Evolutionary conservation across 2,797 vertebrate species (phyloP), one percentile per base, ranked within the genome.

Genomic region (Galagoides demidoff): DNA sequence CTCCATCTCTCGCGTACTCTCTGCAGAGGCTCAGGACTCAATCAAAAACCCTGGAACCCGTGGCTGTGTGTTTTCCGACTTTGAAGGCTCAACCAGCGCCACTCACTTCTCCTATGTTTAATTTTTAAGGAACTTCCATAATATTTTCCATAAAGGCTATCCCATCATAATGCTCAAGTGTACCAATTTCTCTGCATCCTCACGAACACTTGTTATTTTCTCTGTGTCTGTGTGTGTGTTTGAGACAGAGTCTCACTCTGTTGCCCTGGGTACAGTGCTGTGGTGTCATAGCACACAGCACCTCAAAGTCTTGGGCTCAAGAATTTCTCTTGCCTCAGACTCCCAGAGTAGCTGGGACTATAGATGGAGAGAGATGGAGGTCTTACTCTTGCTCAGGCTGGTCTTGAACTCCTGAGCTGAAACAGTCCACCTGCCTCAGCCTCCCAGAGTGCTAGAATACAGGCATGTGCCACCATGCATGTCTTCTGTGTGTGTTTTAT

Each of bases 1-100:
- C 92, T 99, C 99, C 99, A 99, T 99, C 98, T 98, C 99, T 98
- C 96, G 98, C 97, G 97, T 39, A 39, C 95, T 97, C 96, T 98
- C 95, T 97, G 98, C 97, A 98, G 98, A 98, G 97, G 95, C 97
- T 97, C 97, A 96, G 96, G 97, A 97, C 97, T 97, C 97, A 97
- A 96, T 97, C 97, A 96, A 97, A 97, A 97, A 98, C 98, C 98
- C 98, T 97, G 96, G 97, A 95, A 97, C 97, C 97, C 97, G 98
- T 97, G 98, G 98, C 98, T 97, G 98, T 98, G 98, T 98, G 98
- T 98, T 97, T 97, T 98, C 98, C 97, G 99, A 99, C 99, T 99
- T 98, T 98, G 98, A 99, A 99, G 99, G 99, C 98, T 98, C 99
- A 99, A 99, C 98, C 98, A 98, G 98, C 98, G 98, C 98, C 97